These are phyloP conservation scores for Nephrotoma guestfalica DNA, from an alignment of 2,888 invertebrate species.

Conservation along the genomic window DNA sequence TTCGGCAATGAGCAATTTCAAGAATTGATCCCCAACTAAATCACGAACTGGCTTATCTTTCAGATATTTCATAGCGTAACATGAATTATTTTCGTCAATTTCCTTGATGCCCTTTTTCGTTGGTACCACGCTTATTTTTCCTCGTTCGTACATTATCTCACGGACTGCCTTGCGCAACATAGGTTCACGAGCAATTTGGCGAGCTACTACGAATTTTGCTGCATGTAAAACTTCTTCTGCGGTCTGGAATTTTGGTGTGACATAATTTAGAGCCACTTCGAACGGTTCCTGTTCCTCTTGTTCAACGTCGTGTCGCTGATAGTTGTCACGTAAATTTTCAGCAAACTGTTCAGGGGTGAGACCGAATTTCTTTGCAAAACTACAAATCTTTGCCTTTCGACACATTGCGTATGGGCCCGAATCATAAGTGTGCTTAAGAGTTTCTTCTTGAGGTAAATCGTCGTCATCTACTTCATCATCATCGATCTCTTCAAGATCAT, in stretches of 20 bases:
- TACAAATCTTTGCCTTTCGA: conserved; percentile 68
- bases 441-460: conserved; percentile 41
- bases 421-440: conserved; percentile 70
- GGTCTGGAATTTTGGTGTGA: conserved; percentile 48
- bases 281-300: conserved; percentile 75
- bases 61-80: conserved; percentile 77
- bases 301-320: conserved; percentile 88
- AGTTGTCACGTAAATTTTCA: conserved; percentile 90
- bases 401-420: conserved; percentile 84
- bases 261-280: conserved; percentile 67
- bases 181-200: conserved; percentile 86
- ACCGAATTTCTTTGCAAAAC: conserved; percentile 82
- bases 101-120: conserved; percentile 86
- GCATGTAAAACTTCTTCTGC: conserved; percentile 78
- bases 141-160: conserved; percentile 77
- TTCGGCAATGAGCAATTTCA: conserved; percentile 66
- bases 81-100: conserved; percentile 88
- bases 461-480: conserved; percentile 18
- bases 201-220: conserved; percentile 86
- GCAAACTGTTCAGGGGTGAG: conserved; percentile 88
- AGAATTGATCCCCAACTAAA: conserved; percentile 76
- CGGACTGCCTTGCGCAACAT: conserved; percentile 70
- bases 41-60: conserved; percentile 86
- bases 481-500: conserved; percentile 39
- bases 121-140: conserved; percentile 64